Evolutionary conservation across 1,140 invertebrate species (phyloP), one percentile per base, ranked within the genome.

Genomic region (Microplitis demolitor): DNA sequence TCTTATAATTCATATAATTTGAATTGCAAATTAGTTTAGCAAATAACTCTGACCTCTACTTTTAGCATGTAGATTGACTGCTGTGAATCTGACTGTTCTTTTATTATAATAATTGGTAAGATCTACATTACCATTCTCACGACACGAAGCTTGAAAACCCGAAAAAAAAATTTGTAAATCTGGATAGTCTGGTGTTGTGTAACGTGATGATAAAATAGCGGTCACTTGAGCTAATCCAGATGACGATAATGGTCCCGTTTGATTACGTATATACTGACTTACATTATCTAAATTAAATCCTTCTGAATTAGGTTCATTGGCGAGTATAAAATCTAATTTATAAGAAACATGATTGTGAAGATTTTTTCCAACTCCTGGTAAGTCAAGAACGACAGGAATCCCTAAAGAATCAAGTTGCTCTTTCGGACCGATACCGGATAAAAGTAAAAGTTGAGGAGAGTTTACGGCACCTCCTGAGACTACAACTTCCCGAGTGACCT

Each of bases 181-280:
- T 3, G 86, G 85, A 76, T 80, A 69, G n/a, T 84, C 80, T 0
- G 85, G 79, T 14, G 89, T 86, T 0, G 90, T 90, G 24, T 88
- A 88, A 3, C 87, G 87, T 0, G 91, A 91, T 53, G 90, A 87
- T 3, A 91, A 78, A 51, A 90, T 87, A 0, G 87, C 91, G 0
- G 90, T 91, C 0, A 91, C 87, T 80, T 90, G 90, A 1, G 88
- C 88, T 74, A 91, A 68, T 84, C 92, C 93, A 5, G 93, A 92
- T 4, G 92, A 91, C 8, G 93, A 92, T 91, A 95, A 91, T 0
- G 94, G 88, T 6, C 93, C 93, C 81, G 92, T 76, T 90, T 90
- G 87, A 92, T 92, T 33, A 34, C 11, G 4, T 0, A 85, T 4
- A 61, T 87, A 87, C 2, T 74, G 4, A 4, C 69, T 33, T 0